Evolutionary conservation across 2,113 vertebrate genomes (phyloP).

Genomic region (Plecturocebus donacophilus): DNA sequence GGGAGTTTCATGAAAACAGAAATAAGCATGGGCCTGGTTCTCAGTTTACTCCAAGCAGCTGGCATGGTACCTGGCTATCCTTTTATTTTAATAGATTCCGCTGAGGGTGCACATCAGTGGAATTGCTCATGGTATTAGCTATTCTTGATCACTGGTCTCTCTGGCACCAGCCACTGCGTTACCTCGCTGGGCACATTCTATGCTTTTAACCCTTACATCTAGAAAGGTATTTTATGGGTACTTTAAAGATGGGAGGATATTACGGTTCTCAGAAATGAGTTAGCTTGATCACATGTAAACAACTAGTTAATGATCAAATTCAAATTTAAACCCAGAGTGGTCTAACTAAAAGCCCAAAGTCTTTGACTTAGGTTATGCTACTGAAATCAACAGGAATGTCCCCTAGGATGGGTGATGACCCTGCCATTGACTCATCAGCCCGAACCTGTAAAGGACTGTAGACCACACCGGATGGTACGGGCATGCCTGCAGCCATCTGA

Average conservation of each 20-base stretch:
- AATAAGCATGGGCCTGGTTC: neutral
- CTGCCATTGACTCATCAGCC: no score
- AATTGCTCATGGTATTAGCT: no score
- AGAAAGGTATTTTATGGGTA: neutral
- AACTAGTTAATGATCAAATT: neutral
- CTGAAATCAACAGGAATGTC: neutral
- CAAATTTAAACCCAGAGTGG: neutral
- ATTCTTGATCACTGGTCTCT: neutral
- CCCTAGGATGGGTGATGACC: neutral
- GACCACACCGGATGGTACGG: accelerated
- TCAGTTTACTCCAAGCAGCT: neutral
- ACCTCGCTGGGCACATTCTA: neutral
- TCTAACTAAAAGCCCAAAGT: neutral
- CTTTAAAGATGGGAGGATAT: neutral
- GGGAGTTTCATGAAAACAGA: neutral
- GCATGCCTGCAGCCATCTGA: no score
- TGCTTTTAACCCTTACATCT: neutral
- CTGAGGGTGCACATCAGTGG: accelerated
- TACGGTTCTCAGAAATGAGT: neutral
- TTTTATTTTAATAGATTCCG: neutral
- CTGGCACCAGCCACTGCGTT: accelerated
- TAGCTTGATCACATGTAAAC: neutral
- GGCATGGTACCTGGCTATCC: neutral
- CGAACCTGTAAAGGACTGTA: no score
- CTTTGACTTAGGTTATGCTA: neutral